Evolutionary conservation across 2,113 vertebrate genomes (phyloP).

Genomic region (Syngnathoides biaculeatus): DNA sequence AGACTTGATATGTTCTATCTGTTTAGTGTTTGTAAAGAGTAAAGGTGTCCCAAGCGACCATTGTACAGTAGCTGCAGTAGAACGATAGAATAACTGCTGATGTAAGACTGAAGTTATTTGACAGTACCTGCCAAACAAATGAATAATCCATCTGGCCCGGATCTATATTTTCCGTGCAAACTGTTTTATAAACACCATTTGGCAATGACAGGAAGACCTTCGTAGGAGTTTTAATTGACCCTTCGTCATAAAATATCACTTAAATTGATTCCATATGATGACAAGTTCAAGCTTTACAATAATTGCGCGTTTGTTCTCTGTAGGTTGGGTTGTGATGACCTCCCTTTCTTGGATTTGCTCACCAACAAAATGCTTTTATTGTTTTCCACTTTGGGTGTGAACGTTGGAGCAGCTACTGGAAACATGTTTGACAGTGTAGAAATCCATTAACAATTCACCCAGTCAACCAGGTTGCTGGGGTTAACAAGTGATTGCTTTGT

Average conservation of each 20-base stretch:
- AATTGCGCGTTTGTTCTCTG: conserved; percentile 18
- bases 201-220: conserved; percentile 14
- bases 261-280: conserved; percentile 36
- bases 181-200: conserved; percentile 29
- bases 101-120: conserved; percentile 45
- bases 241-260: conserved; percentile 26
- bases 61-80: conserved; percentile 7
- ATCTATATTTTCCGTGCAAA: conserved; percentile 36
- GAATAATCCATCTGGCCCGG: conserved; percentile 31
- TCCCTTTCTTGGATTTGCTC: not conserved
- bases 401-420: not conserved
- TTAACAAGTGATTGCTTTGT: not conserved
- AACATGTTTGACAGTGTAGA: not conserved
- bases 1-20: not conserved
- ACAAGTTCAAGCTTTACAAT: conserved; percentile 15
- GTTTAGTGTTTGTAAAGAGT: not conserved
- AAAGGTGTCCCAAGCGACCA: conserved; percentile 6
- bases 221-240: conserved; percentile 41
- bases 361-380: not conserved
- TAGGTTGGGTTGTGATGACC: not conserved
- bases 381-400: conserved; percentile 8
- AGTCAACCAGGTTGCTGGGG: not conserved
- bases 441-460: not conserved
- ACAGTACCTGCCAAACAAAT: conserved; percentile 39
- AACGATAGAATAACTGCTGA: conserved; percentile 30